These are phyloP conservation scores for Rhynchopsitta pachyrhyncha DNA, from an alignment of 2,113 vertebrate species.

Conservation along the genomic window DNA sequence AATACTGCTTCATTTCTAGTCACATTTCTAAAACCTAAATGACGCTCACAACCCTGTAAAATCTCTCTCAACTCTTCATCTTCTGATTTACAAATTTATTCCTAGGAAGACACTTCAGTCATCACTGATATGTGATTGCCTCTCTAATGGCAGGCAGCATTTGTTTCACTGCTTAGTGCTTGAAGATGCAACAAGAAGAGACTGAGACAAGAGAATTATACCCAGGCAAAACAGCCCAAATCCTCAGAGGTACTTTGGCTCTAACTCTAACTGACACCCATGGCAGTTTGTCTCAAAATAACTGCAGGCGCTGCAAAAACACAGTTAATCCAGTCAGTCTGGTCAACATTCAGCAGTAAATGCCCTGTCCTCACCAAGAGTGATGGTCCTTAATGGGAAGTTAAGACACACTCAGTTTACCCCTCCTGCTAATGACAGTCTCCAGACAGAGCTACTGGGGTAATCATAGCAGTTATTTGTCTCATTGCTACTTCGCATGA, in stretches of 20 bases:
- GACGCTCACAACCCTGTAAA: neutral
- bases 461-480: no score
- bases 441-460: neutral
- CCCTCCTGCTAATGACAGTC: neutral
- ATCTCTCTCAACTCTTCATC: neutral
- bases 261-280: neutral
- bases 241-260: neutral
- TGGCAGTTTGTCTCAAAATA: neutral
- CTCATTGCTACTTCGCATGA: neutral
- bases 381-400: neutral
- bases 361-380: neutral
- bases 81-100: slow-evolving; percentile 7
- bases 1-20: neutral
- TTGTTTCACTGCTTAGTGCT: neutral
- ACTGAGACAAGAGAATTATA: neutral
- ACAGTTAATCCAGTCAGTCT: neutral
- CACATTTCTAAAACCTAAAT: neutral
- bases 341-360: neutral
- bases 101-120: slow-evolving; percentile 9
- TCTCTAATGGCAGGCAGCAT: neutral
- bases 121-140: slow-evolving; percentile 7
- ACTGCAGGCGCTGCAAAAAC: neutral
- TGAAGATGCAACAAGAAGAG: neutral
- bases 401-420: neutral
- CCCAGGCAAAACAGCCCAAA: neutral